Conservation (phyloP, 2,113 vertebrate genomes). For the Neolamprologus ventralis region DNA sequence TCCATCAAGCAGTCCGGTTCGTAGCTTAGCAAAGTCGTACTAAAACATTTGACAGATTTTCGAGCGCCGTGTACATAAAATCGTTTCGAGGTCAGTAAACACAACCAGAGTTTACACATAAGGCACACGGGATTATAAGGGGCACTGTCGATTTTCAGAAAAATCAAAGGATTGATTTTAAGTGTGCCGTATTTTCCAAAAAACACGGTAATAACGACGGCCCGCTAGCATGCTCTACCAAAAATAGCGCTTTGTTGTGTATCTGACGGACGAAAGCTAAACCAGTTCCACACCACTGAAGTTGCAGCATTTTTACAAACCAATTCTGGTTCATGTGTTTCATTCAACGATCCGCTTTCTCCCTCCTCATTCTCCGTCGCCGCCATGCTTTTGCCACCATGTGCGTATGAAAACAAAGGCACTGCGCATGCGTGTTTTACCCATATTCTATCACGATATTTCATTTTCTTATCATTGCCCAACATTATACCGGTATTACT, state of each 20-base stretch:
- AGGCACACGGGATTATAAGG: no score
- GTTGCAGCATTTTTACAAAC: neutral
- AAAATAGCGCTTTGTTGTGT: neutral
- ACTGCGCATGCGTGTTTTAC: accelerated
- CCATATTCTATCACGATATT: neutral
- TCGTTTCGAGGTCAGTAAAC: no score
- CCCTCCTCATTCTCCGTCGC: accelerated
- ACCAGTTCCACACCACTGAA: neutral
- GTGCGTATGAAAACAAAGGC: neutral
- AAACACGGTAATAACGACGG: accelerated
- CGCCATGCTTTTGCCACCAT: accelerated
- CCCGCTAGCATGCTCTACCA: neutral
- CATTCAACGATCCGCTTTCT: accelerated
- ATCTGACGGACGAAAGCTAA: neutral
- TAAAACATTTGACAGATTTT: no score
- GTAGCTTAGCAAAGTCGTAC: no score
- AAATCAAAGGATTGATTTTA: no score
- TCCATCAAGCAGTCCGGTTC: no score
- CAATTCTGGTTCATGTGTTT: neutral
- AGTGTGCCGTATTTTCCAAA: neutral
- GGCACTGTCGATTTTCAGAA: no score
- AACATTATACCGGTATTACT: neutral
- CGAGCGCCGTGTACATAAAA: no score
- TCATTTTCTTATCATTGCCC: neutral
- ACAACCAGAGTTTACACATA: no score